Conservation (phyloP, 2,888 invertebrate genomes). For the Clunio marinus region DNA sequence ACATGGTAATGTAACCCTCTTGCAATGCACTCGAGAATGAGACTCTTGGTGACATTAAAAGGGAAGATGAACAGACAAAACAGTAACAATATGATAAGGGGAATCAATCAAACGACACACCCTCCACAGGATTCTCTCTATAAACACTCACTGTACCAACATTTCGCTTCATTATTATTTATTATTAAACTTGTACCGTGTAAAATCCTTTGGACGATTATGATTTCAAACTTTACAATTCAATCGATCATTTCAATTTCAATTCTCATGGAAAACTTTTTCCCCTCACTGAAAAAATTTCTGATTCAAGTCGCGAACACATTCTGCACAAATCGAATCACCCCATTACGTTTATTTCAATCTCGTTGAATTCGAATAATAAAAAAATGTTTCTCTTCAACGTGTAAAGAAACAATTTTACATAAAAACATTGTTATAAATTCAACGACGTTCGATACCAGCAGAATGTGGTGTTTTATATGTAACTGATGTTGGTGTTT, state of each 20-base stretch:
- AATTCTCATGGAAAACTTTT: neutral
- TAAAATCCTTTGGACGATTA: neutral
- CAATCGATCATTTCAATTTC: neutral
- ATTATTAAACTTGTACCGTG: conserved; percentile 8
- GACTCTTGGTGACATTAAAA: neutral
- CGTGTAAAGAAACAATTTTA: conserved; percentile 4
- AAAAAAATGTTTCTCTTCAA: neutral
- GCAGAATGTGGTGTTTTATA: neutral
- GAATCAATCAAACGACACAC: conserved; percentile 1
- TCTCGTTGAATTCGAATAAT: neutral
- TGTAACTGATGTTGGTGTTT: neutral
- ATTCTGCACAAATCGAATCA: conserved; percentile 13
- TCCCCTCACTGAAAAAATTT: neutral
- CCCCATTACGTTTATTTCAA: neutral
- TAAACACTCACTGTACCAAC: too few species aligned
- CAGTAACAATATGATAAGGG: neutral
- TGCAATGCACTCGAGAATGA: neutral
- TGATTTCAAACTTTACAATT: neutral
- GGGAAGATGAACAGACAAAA: neutral
- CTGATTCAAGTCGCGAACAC: neutral
- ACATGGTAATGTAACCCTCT: neutral
- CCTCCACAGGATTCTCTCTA: too few species aligned
- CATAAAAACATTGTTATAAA: conserved; percentile 14
- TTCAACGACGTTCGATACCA: too few species aligned
- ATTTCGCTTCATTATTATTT: conserved; percentile 1